Evolutionary conservation across 1,140 invertebrate genomes (phyloP).

Genomic region (Chironomus striatipennis): DNA sequence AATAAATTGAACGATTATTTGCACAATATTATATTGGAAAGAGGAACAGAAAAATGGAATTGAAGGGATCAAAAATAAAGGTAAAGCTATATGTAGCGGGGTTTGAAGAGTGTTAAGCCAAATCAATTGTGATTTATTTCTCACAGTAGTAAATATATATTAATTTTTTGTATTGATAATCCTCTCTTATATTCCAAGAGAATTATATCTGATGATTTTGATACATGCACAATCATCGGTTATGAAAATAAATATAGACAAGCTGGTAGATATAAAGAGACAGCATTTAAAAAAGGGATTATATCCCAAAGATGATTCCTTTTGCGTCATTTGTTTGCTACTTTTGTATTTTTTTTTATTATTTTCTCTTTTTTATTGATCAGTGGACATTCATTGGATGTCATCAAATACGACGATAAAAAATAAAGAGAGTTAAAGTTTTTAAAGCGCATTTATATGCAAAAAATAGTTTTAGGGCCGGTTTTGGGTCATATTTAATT

Average conservation of each 20-base stretch:
- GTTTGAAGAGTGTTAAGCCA: background rate
- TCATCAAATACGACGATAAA: too few relatives aligned
- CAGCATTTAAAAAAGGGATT: background rate
- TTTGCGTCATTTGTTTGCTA: slow-evolving; percentile 12
- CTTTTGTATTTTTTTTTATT: too few relatives aligned
- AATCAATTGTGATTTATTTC: slow-evolving; percentile 7
- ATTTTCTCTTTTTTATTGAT: background rate
- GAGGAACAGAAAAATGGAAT: too few relatives aligned
- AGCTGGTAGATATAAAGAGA: too few relatives aligned
- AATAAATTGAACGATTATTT: slow-evolving; percentile 18
- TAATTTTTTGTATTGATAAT: background rate
- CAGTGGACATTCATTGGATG: background rate
- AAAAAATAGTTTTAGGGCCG: too few relatives aligned
- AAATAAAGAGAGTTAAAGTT: too few relatives aligned
- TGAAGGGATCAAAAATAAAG: too few relatives aligned
- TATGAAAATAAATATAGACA: too few relatives aligned
- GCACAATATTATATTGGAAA: background rate
- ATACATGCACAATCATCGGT: too few relatives aligned
- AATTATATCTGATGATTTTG: background rate
- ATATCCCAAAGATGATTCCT: background rate
- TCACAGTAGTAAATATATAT: background rate
- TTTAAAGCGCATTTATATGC: too few relatives aligned
- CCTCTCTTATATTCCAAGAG: background rate
- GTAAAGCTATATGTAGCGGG: too few relatives aligned
- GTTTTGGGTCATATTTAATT: too few relatives aligned